A percentile compares a stretch with the other conserved stretches of the same genome.
phyloP scores from a whole-genome alignment of 2,113 vertebrate genomes.

The Oophaga pumilio region DNA sequence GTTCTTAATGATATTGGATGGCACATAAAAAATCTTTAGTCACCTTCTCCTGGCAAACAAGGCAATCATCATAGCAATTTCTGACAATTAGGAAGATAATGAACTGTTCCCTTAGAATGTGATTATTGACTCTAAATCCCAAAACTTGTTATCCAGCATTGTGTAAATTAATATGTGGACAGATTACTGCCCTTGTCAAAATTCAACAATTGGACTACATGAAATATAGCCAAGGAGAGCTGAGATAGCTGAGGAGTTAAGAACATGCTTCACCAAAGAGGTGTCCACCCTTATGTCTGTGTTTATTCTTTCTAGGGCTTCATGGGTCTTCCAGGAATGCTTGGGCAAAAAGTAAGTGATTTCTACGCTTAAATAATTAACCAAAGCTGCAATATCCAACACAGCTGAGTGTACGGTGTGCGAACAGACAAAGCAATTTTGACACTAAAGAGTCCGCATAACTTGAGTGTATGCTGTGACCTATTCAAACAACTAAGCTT shows the following conservation, averaged over 20 bases:
- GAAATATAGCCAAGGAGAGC: background rate
- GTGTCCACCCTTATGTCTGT: background rate
- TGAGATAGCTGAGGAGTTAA: background rate
- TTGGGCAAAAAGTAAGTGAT: constrained; percentile 91
- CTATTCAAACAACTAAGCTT: no score
- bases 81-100: background rate
- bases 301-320: constrained; percentile 77
- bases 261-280: background rate
- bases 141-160: background rate
- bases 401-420: no score
- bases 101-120: background rate
- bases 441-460: no score
- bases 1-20: background rate
- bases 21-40: background rate
- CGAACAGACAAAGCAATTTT: no score
- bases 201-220: background rate
- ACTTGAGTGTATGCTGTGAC: no score
- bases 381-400: no score
- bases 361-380: no score
- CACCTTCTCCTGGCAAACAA: background rate
- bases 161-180: background rate
- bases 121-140: background rate
- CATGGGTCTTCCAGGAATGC: constrained; percentile 92
- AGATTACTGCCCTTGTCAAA: background rate
- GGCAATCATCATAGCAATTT: background rate